phyloP scores from a whole-genome alignment of 2,888 invertebrate species.

The Epistrophe eligans region DNA sequence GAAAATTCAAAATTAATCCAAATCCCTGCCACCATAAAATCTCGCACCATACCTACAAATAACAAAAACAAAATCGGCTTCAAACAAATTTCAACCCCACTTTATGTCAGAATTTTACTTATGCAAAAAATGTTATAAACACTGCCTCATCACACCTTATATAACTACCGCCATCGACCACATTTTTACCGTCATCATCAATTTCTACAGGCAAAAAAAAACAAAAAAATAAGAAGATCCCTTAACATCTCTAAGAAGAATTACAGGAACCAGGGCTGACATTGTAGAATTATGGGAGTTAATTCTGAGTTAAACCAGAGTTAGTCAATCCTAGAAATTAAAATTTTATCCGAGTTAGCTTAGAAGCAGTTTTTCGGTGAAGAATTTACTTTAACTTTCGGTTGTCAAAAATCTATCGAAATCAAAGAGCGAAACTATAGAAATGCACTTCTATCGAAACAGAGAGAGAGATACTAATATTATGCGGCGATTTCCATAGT shows the following conservation, averaged over 20 bases:
- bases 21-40: slow-evolving; percentile 3
- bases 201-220: slow-evolving; percentile 1
- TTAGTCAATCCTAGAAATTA: too few relatives aligned
- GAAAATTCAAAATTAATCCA: slow-evolving; percentile 32
- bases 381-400: too few relatives aligned
- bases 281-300: neutral
- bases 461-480: too few relatives aligned
- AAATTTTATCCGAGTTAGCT: too few relatives aligned
- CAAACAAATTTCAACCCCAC: slow-evolving; percentile 40
- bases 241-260: neutral
- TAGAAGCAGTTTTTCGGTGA: too few relatives aligned
- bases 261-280: slow-evolving; percentile 15
- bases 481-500: too few relatives aligned
- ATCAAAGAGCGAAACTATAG: too few relatives aligned
- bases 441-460: too few relatives aligned
- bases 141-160: slow-evolving; percentile 40
- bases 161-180: slow-evolving; percentile 13
- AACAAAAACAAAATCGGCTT: slow-evolving; percentile 25
- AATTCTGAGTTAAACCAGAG: too few relatives aligned
- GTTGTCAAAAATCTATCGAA: too few relatives aligned
- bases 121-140: slow-evolving; percentile 12
- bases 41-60: neutral
- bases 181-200: slow-evolving; percentile 16
- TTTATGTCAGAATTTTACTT: slow-evolving; percentile 25
- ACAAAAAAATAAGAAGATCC: slow-evolving; percentile 18